Evolutionary conservation across 2,113 vertebrate species (phyloP).

Genomic region (Myiagra hebetior): DNA sequence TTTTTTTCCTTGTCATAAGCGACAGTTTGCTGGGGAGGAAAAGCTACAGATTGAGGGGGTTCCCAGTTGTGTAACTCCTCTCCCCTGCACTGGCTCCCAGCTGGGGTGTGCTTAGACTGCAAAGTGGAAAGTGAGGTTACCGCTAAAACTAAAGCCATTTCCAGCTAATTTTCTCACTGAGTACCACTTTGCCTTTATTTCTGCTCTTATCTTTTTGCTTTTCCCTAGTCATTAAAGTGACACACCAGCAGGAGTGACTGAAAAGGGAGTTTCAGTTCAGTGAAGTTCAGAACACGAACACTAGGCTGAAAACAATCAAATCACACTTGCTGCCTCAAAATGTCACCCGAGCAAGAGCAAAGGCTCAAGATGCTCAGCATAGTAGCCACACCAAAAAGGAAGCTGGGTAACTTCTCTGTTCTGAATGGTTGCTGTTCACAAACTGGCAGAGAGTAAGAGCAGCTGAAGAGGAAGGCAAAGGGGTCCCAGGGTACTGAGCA

Average conservation of each 20-base stretch:
- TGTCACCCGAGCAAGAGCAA: not conserved
- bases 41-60: not conserved
- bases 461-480: not conserved
- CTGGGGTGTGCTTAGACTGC: not conserved
- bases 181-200: not conserved
- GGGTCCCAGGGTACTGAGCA: not conserved
- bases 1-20: not conserved
- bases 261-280: not conserved
- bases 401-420: not conserved
- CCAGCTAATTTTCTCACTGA: not conserved
- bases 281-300: not conserved
- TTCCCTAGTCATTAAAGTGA: not conserved
- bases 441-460: not conserved
- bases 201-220: not conserved
- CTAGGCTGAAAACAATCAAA: not conserved
- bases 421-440: not conserved
- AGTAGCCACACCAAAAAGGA: not conserved
- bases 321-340: not conserved
- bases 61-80: not conserved
- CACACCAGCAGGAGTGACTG: rapidly evolving
- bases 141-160: not conserved
- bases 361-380: not conserved
- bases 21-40: not conserved
- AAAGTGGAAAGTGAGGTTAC: not conserved
- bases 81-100: not conserved